These are phyloP conservation scores for Pelmatolapia mariae DNA, from an alignment of 2,113 vertebrate species.

Conservation along the genomic window DNA sequence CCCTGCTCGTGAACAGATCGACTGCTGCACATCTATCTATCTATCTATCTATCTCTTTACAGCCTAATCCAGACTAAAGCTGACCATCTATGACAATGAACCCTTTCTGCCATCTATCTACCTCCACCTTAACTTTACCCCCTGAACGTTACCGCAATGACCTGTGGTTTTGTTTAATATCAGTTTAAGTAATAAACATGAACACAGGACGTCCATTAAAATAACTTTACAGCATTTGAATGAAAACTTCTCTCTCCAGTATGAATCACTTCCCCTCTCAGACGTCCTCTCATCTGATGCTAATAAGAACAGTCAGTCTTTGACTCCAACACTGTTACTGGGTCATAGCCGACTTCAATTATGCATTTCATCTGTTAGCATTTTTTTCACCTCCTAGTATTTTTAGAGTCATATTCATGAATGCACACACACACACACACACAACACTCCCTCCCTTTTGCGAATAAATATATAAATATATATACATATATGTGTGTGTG, in stretches of 20 bases:
- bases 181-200: background rate
- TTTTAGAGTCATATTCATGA: background rate
- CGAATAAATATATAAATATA: background rate
- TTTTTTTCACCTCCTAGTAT: background rate
- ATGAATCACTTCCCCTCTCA: background rate
- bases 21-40: background rate
- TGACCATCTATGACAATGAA: background rate
- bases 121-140: background rate
- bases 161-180: background rate
- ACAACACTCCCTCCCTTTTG: background rate
- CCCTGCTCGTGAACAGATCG: background rate
- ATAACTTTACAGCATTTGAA: background rate
- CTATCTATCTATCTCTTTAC: background rate
- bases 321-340: background rate
- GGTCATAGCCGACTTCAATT: background rate
- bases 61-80: background rate
- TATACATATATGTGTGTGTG: background rate
- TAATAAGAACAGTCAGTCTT: background rate
- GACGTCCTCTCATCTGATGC: background rate
- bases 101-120: background rate
- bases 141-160: background rate
- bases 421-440: background rate
- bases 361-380: background rate
- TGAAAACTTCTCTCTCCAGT: background rate
- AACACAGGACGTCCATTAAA: background rate